Evolutionary conservation across 2,797 vertebrate species (phyloP).

Genomic region (Chaenodraco wilsoni): DNA sequence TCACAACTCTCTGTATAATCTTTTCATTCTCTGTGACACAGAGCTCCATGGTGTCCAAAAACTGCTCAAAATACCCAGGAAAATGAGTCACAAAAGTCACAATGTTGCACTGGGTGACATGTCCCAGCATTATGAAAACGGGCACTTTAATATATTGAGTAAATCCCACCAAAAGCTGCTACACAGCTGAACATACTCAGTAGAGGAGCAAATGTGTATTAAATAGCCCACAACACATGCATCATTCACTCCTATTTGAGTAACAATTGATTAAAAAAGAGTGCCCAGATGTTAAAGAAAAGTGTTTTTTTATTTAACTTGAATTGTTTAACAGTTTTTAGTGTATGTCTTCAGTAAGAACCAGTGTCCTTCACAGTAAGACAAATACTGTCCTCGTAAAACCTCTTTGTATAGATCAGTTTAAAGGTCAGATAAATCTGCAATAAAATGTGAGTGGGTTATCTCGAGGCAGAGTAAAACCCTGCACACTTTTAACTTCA

Average conservation of each 20-base stretch:
- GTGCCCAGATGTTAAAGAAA: too few relatives aligned
- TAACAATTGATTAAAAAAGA: background rate
- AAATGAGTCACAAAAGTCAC: background rate
- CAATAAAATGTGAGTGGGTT: constrained; percentile 32
- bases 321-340: background rate
- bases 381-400: constrained; percentile 3
- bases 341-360: background rate
- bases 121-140: background rate
- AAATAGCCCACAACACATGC: background rate
- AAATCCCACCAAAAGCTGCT: background rate
- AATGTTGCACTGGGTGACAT: background rate
- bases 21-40: background rate
- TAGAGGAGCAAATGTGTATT: background rate
- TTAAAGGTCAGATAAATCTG: constrained; percentile 26
- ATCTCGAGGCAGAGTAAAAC: constrained; percentile 29
- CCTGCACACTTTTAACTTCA: constrained; percentile 32
- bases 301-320: too few relatives aligned
- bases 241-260: background rate
- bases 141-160: background rate
- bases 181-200: background rate
- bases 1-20: constrained; percentile 4
- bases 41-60: background rate
- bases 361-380: background rate
- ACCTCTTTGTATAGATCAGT: background rate
- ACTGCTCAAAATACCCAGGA: background rate